phyloP scores from a whole-genome alignment of 1,140 invertebrate species.

The Cydia pomonella region DNA sequence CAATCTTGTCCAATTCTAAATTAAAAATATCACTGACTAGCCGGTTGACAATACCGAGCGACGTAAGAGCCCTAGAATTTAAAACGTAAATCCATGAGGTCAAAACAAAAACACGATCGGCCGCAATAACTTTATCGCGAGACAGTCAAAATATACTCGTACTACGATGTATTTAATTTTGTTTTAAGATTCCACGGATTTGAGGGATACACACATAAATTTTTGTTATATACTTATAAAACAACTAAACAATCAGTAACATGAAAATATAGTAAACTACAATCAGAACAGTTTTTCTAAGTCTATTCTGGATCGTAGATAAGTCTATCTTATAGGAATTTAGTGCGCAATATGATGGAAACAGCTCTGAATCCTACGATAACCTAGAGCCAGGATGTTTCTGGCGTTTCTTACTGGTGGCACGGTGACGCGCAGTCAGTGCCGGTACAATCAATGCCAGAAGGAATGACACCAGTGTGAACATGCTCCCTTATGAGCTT shows the following conservation, averaged over 20 bases:
- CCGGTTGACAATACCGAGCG: slow-evolving; percentile 15
- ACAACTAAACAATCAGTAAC: not conserved
- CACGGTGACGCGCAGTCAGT: no score
- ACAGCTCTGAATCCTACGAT: no score
- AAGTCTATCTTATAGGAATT: no score
- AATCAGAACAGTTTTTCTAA: no score
- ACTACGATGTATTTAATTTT: slow-evolving; percentile 4
- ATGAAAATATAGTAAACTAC: not conserved
- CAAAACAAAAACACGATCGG: slow-evolving; percentile 25
- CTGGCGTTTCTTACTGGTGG: no score
- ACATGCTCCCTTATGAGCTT: no score
- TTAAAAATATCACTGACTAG: slow-evolving; percentile 7
- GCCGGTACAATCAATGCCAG: no score
- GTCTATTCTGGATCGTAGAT: no score
- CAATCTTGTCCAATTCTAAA: slow-evolving; percentile 14
- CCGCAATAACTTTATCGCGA: slow-evolving; percentile 16
- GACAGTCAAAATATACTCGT: slow-evolving; percentile 23
- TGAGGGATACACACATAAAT: not conserved
- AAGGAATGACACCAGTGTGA: no score
- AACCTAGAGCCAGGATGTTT: no score
- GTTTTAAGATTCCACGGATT: slow-evolving; percentile 1
- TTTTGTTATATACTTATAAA: not conserved
- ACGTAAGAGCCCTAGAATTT: slow-evolving; percentile 19
- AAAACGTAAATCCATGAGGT: slow-evolving; percentile 12
- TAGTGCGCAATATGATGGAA: no score